Evolutionary conservation across 2,113 vertebrate genomes (phyloP), one percentile per base, ranked within the genome.

Genomic region (Nematolebias whitei): DNA sequence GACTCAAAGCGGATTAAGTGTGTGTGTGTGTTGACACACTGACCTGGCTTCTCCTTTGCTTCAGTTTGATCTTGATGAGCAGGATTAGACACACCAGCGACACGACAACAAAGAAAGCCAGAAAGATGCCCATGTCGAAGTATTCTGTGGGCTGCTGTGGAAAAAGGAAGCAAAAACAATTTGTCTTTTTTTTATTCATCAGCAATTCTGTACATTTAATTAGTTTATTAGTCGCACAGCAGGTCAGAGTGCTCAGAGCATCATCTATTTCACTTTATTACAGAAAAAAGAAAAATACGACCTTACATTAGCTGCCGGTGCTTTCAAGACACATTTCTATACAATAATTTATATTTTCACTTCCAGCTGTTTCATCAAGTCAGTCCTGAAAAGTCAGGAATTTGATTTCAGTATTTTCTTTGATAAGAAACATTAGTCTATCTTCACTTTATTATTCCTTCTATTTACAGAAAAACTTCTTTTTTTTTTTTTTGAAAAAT

Each of bases 101-200:
- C 66, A 99, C 98, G 22, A 99, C 95, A 60, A 99, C 95, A 22
- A 99, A 99, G 92, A 99, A 98, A 12, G 98, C 97, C 90, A 99
- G 88, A 91, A 99, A 99, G 87, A 99, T 98, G 18, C 97, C 98
- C 98, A 99, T 99, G 87, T 99, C 98, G 12, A 99, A 98, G 83
- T 99, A 99, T 49, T 99, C 98, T 0, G 96, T 97, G 45, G 98
- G 97, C 95, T 98, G 96, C 95, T 98, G 89, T 71, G 89, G 85
- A 51, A 26, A 74, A 76, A 58, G 79, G 61, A 65, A 26, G 16
- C 20, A 10, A 12, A 62, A 19, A 78, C 4, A 63, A 41, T 45
- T 44, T 19, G 19, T 4, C 26, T 23, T 19, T 57, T 32, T 64
- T 16, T 16, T 19, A 22, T 39, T 49, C 15, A 3, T 12, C 12